These are phyloP conservation scores for Hemibagrus wyckioides DNA, from an alignment of 2,113 vertebrate genomes.

Conservation along the genomic window DNA sequence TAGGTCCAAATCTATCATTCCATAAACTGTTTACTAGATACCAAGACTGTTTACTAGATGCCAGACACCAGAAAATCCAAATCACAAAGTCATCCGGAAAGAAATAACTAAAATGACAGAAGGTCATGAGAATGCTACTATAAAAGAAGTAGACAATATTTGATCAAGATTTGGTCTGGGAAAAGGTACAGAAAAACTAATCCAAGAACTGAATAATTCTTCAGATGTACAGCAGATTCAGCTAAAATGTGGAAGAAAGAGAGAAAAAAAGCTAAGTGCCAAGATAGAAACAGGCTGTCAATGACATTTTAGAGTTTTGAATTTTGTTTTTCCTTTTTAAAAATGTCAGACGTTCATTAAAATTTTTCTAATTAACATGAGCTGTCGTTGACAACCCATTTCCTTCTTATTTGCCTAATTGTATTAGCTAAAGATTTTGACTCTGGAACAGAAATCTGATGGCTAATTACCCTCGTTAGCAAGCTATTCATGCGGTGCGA, in stretches of 20 bases:
- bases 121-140: too few relatives aligned
- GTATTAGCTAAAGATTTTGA: constrained; percentile 49
- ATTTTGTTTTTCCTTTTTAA: neutral
- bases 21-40: neutral
- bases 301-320: neutral
- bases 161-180: neutral
- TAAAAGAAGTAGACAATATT: constrained; percentile 18
- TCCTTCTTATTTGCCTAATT: constrained; percentile 46
- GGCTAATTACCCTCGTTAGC: constrained; percentile 55
- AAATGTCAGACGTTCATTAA: constrained; percentile 16
- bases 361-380: constrained; percentile 28
- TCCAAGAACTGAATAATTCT: neutral
- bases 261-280: neutral
- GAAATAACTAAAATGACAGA: neutral
- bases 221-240: neutral
- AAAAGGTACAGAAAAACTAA: neutral
- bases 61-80: neutral
- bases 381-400: constrained; percentile 38
- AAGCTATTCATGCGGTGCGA: constrained; percentile 42
- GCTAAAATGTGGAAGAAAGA: neutral
- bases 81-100: neutral
- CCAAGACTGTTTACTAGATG: neutral
- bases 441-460: constrained; percentile 43
- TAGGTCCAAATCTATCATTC: neutral
- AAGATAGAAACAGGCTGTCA: constrained; percentile 4